Conservation (phyloP, 2,113 vertebrate genomes). For the Leucosticte australis region DNA sequence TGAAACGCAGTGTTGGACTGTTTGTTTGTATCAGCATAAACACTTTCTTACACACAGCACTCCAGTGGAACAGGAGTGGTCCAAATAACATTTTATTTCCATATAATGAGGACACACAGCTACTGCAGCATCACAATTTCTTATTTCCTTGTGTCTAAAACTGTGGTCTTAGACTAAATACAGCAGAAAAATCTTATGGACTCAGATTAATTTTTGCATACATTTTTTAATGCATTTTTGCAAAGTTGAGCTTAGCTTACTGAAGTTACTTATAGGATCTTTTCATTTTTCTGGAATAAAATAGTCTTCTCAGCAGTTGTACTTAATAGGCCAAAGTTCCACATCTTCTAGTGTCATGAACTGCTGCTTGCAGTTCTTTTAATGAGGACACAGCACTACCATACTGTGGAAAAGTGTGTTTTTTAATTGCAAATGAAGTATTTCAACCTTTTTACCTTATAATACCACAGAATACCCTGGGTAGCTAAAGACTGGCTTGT, state of each 20-base stretch:
- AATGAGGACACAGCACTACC: constrained; percentile 2
- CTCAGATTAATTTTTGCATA: neutral
- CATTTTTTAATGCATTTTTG: neutral
- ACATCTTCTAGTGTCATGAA: neutral
- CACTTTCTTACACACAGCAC: constrained; percentile 25
- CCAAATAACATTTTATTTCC: constrained; percentile 26
- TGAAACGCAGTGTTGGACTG: constrained; percentile 36
- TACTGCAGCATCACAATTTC: neutral
- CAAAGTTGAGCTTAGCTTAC: neutral
- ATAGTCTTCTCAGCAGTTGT: neutral
- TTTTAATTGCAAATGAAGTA: constrained; percentile 32
- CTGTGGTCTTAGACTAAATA: neutral
- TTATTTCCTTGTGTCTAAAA: constrained; percentile 22
- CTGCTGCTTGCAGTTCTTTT: neutral
- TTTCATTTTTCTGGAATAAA: neutral
- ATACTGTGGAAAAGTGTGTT: neutral
- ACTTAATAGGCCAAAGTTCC: neutral
- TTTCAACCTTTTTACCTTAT: constrained; percentile 34
- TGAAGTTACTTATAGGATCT: neutral
- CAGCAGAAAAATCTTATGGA: neutral
- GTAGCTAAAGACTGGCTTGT: neutral
- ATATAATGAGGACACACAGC: neutral
- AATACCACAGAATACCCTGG: neutral
- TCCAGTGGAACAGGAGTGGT: neutral
- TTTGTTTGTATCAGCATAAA: constrained; percentile 14